A percentile compares a stretch with the other conserved stretches of the same genome.
phyloP scores from a whole-genome alignment of 2,888 invertebrate genomes.

The Muschampia plurimacula region DNA sequence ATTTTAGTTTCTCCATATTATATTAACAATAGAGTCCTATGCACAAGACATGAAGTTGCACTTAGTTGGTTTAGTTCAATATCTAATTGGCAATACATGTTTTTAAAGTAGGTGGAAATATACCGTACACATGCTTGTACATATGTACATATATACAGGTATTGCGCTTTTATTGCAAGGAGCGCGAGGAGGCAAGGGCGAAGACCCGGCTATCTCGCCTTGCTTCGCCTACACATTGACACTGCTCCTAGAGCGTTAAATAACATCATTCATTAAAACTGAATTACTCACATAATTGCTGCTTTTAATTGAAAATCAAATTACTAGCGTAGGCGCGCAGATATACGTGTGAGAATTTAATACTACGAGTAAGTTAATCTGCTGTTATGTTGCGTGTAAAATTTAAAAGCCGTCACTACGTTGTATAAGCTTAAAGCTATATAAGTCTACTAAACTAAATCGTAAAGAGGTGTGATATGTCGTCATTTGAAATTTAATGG shows the following conservation, averaged over 20 bases:
- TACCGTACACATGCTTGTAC: no score
- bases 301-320: constrained; percentile 40
- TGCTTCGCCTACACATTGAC: constrained; percentile 40
- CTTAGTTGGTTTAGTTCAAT: no score
- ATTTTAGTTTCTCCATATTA: no score
- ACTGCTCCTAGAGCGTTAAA: constrained; percentile 36
- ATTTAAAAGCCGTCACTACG: not conserved
- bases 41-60: no score
- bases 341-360: not conserved
- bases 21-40: no score
- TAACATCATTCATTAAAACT: constrained; percentile 47
- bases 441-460: no score
- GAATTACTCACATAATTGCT: constrained; percentile 34
- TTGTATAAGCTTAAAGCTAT: no score
- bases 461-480: no score
- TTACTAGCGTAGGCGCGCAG: constrained; percentile 18
- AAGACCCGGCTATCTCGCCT: constrained; percentile 54
- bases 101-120: no score
- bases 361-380: not conserved
- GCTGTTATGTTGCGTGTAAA: not conserved
- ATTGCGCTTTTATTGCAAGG: constrained; percentile 58
- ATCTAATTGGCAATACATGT: no score
- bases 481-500: no score
- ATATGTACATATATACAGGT: constrained; percentile 45
- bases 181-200: constrained; percentile 43